phyloP scores from a whole-genome alignment of 2,888 invertebrate genomes.

The Stenchaetothrips biformis region DNA sequence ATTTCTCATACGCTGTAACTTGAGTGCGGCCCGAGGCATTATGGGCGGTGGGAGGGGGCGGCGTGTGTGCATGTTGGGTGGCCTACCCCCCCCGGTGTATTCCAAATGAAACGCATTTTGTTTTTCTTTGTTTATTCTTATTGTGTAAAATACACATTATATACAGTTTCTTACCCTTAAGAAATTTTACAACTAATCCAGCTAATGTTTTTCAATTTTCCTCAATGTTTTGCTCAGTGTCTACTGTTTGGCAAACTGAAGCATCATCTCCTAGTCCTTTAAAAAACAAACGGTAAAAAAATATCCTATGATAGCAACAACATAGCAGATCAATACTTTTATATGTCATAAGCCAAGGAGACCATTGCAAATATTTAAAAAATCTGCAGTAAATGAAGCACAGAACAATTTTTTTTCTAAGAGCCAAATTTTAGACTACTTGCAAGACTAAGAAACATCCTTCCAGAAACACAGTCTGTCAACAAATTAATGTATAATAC shows the following conservation, averaged over 20 bases:
- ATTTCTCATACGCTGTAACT: not conserved
- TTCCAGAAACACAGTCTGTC: too few relatives aligned
- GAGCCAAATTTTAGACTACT: too few relatives aligned
- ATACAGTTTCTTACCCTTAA: not conserved
- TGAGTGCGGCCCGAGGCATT: too few relatives aligned
- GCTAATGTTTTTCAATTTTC: not conserved
- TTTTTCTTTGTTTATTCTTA: not conserved
- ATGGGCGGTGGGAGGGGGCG: too few relatives aligned
- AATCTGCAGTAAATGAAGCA: too few relatives aligned
- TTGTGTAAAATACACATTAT: constrained; percentile 19
- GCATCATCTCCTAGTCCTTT: not conserved
- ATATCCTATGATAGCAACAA: not conserved
- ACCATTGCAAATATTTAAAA: too few relatives aligned
- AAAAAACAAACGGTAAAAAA: not conserved
- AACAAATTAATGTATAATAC: too few relatives aligned
- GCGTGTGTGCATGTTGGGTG: too few relatives aligned
- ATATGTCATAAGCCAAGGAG: too few relatives aligned
- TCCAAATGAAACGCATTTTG: not conserved
- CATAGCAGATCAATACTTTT: not conserved
- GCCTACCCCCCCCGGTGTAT: too few relatives aligned
- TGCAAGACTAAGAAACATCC: too few relatives aligned
- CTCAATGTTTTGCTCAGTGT: not conserved
- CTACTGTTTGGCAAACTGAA: not conserved
- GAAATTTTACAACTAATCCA: not conserved
- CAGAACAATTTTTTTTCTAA: too few relatives aligned